Conservation (phyloP, 2,113 vertebrate species). For the Anseranas semipalmata region DNA sequence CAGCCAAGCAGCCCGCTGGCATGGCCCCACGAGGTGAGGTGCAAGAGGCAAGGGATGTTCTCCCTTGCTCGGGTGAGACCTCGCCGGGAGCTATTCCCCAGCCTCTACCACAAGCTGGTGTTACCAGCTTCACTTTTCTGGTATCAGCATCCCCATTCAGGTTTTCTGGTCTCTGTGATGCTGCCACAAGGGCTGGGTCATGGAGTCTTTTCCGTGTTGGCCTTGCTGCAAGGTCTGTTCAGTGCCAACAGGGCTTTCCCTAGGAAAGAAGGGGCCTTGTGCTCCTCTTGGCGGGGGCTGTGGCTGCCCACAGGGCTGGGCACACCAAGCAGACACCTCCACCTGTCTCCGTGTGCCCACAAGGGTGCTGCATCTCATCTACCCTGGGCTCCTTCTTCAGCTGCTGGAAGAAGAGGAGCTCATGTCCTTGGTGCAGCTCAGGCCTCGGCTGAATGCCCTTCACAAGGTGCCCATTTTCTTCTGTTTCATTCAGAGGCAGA, state of each 20-base stretch:
- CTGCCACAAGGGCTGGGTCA: neutral
- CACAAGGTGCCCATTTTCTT: neutral
- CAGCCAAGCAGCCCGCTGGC: neutral
- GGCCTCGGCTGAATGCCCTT: neutral
- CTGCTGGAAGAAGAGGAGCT: neutral
- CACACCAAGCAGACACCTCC: neutral
- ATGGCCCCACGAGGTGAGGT: neutral
- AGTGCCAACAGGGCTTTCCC: neutral
- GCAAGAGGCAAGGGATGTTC: neutral
- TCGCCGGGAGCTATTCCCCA: neutral
- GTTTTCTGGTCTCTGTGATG: neutral
- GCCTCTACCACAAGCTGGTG: neutral
- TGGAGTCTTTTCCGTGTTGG: neutral
- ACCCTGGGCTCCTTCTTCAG: neutral
- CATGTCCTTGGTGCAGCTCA: fast-evolving
- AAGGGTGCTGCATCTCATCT: neutral
- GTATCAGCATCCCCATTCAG: neutral
- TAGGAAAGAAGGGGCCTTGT: neutral
- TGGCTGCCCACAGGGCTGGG: neutral
- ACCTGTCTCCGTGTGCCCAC: fast-evolving
- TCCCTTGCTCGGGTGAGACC: neutral
- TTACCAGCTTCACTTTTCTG: neutral
- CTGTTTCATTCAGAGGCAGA: neutral
- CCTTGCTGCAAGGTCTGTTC: neutral
- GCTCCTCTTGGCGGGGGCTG: neutral